Evolutionary conservation across 2,888 invertebrate species (phyloP), one percentile per base, ranked within the genome.

Genomic region (Diaphora mendica): DNA sequence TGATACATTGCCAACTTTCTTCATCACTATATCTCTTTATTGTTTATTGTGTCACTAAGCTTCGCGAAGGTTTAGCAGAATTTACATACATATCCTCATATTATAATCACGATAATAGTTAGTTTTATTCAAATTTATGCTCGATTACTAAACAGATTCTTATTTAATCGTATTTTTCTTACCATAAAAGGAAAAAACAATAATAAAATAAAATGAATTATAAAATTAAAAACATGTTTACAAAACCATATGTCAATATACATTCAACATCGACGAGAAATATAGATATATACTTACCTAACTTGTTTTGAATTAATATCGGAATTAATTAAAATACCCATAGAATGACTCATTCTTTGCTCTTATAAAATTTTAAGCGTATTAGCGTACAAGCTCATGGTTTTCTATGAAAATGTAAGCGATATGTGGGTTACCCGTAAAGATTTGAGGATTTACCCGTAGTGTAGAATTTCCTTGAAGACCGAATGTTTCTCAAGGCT

Each of bases 1-100:
- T 84, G 83, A 82, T 78, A 62, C 48, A 74, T 73, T 80, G 84
- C 84, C 84, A 84, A 75, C 78, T 84, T 84, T 84, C 77, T 80
- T 83, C 78, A 79, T 82, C 74, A 77, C 67, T 72, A 68, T 69
- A 75, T 74, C 67, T 68, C 71, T 65, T 72, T 78, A 81, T 81
- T 84, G 80, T 81, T 79, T 80, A 79, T 77, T 81, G 76, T 84
- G 76, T 75, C 83, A 82, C 79, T 79, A 76, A 74, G 73, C 76
- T 82, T 73, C 62, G 74, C 70, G 74, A 84, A 81, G 73, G 74
- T 76, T 82, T 75, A 72, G 11, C 75, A 51, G 23, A 51, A 81
- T 75, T 76, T 75, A 71, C 75, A 79, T 77, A 68, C 70, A 66
- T 73, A 78, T 74, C 73, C 71, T 78, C 68, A 68, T 75, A 48